Evolutionary conservation across 92 coral and sea anemone genomes (phyloP), one percentile per base, ranked within the genome.

Genomic region (Meandrina meandrites): DNA sequence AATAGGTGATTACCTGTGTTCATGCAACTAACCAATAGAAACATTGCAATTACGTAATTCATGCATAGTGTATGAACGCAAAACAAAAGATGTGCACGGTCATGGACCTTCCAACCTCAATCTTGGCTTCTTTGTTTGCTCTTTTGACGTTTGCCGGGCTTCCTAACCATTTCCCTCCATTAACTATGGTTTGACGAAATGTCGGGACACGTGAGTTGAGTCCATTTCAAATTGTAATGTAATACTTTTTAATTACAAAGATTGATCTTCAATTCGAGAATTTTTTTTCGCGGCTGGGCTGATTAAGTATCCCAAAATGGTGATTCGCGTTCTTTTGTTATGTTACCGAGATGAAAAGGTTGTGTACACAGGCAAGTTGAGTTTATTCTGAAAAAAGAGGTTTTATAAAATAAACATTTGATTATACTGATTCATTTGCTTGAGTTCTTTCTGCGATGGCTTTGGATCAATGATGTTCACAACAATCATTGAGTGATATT

Each of bases 361-460:
- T 78, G 62, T 48, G 27, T 37, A 36, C 28, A 51, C 58, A 8
- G 24, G 64, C n/a, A 30, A 7, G 11, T 16, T 48, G 34, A 48
- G 64, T 78, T 53, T 17, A 73, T 31, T 78, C 27, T 45, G 64
- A 76, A 48, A 18, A 51, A 51, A 18, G 67, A 78, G 81, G 42
- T 48, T 78, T 78, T 78, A 17, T 48, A 48, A 48, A 78, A 50
- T 78, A 48, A 78, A 78, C 64, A 50, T 48, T 78, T 48, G 81
- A 78, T 78, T 51, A n/a, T 17, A 78, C 19, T 18, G 62, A 50
- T 51, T 27, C 30, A 2, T 74, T 37, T 37, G 27, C 12, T 74
- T 37, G 45, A 22, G 64, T 48, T 27, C 32, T 6, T 28, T 36
- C 15, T 35, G 50, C 18, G 22, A 1, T 70, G 75, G 45, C 21